A percentile compares a stretch with the other conserved stretches of the same genome.
Evolutionary conservation across 2,888 invertebrate species (phyloP).

Genomic region (Calameuta filiformis): DNA sequence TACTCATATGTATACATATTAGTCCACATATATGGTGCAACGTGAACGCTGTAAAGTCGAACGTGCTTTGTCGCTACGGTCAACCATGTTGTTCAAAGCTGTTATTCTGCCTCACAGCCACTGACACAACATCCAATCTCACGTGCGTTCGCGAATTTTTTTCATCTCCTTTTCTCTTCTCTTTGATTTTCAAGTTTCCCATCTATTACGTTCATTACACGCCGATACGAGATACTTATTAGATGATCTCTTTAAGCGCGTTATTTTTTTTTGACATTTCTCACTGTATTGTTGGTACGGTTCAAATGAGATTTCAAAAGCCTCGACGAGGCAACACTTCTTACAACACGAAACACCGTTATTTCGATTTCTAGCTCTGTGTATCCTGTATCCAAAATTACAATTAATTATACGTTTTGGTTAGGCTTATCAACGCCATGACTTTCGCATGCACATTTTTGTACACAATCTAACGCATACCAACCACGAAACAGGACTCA

Average conservation of each 20-base stretch:
- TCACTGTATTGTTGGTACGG: not conserved
- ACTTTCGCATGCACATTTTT: not conserved
- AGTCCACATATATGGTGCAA: not conserved
- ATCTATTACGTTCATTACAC: not conserved
- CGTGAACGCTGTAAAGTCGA: not conserved
- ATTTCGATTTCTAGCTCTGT: not conserved
- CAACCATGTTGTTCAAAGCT: not conserved
- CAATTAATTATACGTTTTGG: not conserved
- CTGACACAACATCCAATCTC: not conserved
- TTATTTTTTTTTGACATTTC: too few relatives aligned
- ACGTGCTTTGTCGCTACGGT: slow-evolving; percentile 1
- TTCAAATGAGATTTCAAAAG: not conserved
- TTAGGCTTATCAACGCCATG: not conserved
- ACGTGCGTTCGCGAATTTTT: not conserved
- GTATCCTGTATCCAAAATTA: not conserved
- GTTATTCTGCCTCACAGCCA: slow-evolving; percentile 2
- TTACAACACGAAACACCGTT: not conserved
- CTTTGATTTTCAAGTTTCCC: not conserved
- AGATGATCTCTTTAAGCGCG: too few relatives aligned
- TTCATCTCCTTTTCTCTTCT: not conserved
- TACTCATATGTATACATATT: not conserved
- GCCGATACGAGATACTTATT: not conserved
- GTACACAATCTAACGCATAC: not conserved
- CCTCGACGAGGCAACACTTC: not conserved
- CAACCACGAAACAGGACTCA: not conserved